Evolutionary conservation across 30 jellyfish, hydroid and myxozoan genomes (phyloP).

Genomic region (Chironex yamaguchii): DNA sequence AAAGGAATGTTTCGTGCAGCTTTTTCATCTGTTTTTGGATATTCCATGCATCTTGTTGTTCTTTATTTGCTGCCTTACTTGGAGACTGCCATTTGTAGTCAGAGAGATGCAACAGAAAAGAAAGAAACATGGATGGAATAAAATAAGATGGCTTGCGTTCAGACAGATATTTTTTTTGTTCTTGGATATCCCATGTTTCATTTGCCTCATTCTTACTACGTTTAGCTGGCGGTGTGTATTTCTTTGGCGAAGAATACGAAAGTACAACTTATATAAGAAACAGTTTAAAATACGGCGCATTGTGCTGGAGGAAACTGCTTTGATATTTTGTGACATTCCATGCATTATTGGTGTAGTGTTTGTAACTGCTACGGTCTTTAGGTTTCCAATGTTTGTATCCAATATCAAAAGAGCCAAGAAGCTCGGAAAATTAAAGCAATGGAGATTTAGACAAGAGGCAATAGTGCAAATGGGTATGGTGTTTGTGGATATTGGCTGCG

Average conservation of each 20-base stretch:
- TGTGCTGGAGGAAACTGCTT: constrained; percentile 56
- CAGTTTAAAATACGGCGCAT: constrained; percentile 39
- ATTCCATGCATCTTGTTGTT: constrained; percentile 74
- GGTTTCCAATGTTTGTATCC: constrained; percentile 37
- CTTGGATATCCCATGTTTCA: constrained; percentile 85
- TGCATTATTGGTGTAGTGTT: constrained; percentile 59
- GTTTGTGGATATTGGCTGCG: constrained; percentile 76
- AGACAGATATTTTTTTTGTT: constrained; percentile 59
- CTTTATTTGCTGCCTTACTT: constrained; percentile 43
- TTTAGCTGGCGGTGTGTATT: constrained; percentile 85
- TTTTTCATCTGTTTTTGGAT: constrained; percentile 67
- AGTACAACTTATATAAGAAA: neutral
- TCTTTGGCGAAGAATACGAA: constrained; percentile 42
- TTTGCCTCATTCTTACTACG: constrained; percentile 25
- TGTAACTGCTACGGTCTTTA: constrained; percentile 68
- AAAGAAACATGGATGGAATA: constrained; percentile 33
- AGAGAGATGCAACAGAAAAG: neutral
- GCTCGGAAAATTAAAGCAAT: constrained; percentile 19
- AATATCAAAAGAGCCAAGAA: constrained; percentile 24
- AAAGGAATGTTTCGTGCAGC: constrained; percentile 72
- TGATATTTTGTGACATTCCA: constrained; percentile 80
- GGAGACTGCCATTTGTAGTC: constrained; percentile 87
- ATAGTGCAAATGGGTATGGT: constrained; percentile 61
- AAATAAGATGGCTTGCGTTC: constrained; percentile 51
- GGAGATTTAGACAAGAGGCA: constrained; percentile 46